Base-by-base conservation (phyloP, 2,113 vertebrate species). In the Hassar affinis region DNA sequence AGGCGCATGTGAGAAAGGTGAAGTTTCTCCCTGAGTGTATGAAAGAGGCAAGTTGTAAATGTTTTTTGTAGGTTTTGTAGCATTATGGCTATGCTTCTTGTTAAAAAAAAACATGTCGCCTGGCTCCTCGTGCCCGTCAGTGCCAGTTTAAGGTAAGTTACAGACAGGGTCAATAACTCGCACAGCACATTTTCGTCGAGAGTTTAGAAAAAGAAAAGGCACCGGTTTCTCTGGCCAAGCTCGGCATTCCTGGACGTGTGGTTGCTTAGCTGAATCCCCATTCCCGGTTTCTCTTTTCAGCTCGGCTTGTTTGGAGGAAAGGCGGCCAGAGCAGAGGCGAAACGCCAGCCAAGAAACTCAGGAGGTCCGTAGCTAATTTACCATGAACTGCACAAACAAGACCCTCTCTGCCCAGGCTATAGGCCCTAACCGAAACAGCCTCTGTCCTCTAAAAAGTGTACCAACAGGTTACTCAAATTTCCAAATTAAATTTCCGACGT, bases 181-280 rank as follows among this genome's bases (percentile, higher is more conserved):
- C 38, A 79, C 74, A 49, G 62, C 45, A 59, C 76, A 59, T 17
- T 69, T 83, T 47, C 35, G 7, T 57, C 12, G 20, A 62, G 30
- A 35, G 79, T 82, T 85, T 59, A 82, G 86, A 86, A 85, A 87
- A 83, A 62, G 22, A 80, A 76, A 82, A 85, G 85, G 87, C 78
- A n/a, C 47, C 10, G 83, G 68, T 75, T 69, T 85, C 47, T 42
- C 75, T 35, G 91, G 91, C 92, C 92, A 92, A 92, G 87, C 89
- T 91, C 92, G 89, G 91, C 91, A 93, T 93, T 94, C 92, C 92
- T 90, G 84, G 71, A 79, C 89, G 33, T 71, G 75, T 87, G 84
- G 93, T 92, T 91, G 92, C 92, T 91, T 88, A 84, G 93, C 86
- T 89, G 90, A 90, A 91, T 90, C 90, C 92, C 89, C 89, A 92